Base-by-base conservation (phyloP, 2,113 vertebrate species). In the Hemiscyllium ocellatum region DNA sequence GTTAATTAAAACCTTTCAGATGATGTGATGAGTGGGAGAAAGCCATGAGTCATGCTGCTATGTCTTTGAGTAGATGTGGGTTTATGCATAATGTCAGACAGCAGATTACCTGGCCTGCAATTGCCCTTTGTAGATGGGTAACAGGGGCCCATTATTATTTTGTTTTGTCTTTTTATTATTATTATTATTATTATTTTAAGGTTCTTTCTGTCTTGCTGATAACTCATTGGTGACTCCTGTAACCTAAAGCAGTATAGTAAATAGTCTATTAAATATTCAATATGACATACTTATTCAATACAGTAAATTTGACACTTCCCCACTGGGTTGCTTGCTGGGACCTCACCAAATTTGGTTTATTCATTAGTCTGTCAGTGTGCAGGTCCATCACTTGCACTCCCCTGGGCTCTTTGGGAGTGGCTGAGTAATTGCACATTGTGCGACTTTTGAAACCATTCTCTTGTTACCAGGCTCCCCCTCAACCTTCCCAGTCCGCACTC, bases 381-480 rank as follows among this genome's bases (percentile, higher is more conserved):
- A 2, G 61, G 89, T 93, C 89, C 33, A 66, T 93, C 89, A 93
- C 33, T 10, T 6, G 89, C 33, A 66, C 89, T 93, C 89, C 89
- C 89, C 89, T 93, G 89, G 61, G 89, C 56, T 93, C n/a, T 19
- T n/a, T 61, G 37, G 61, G 37, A 93, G 65, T 93, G 89, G 61
- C 89, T 68, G 89, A 93, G n/a, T 93, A 93, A 93, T 93, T 93
- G 89, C 89, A 93, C 61, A 17, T 93, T 93, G 61, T 93, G 89
- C 33, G 66, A 66, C 89, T 66, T 61, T 66, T 66, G 89, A 93
- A 93, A 66, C 89, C 56, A 66, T 68, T 93, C 89, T 66, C 61
- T 93, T 93, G 33, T 93, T 93, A 93, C 61, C 22, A 22, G 19
- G 61, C 4, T 65, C 56, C 56, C 61, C 89, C 56, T 17, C 4